A percentile compares a stretch with the other conserved stretches of the same genome.
phyloP scores from a whole-genome alignment of 1,140 invertebrate species.

The Kradibia gibbosae region DNA sequence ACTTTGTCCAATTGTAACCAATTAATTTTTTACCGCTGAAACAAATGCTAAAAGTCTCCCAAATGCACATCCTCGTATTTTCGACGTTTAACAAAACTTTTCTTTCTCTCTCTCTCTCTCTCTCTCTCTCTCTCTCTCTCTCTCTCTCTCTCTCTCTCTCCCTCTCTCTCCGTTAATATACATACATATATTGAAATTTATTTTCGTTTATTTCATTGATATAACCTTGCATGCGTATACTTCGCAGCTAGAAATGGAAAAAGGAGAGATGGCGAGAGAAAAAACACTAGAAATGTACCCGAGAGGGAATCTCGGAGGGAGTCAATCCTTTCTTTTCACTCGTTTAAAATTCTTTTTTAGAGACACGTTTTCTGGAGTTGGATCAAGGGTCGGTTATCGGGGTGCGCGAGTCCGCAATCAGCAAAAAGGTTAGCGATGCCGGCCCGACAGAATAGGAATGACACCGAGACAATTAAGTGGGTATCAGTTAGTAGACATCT shows the following conservation, averaged over 20 bases:
- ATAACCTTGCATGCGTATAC: not conserved
- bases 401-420: slow-evolving; percentile 22
- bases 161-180: not conserved
- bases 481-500: slow-evolving; percentile 20
- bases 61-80: slow-evolving; percentile 32
- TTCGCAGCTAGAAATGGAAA: not conserved
- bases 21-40: slow-evolving; percentile 49
- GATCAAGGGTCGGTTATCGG: slow-evolving; percentile 35
- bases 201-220: not conserved
- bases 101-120: not conserved
- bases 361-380: slow-evolving; percentile 28
- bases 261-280: not conserved
- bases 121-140: not conserved
- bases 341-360: slow-evolving; percentile 25
- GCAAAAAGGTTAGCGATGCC: slow-evolving; percentile 33
- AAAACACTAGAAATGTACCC: slow-evolving; percentile 2
- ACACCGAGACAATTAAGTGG: slow-evolving; percentile 33
- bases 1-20: slow-evolving; percentile 48
- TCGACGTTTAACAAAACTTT: slow-evolving; percentile 5
- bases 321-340: not conserved
- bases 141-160: not conserved
- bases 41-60: too few species aligned
- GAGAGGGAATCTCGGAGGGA: not conserved
- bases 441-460: not conserved
- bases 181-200: too few species aligned